Base-by-base conservation (phyloP, 2,888 invertebrate species). In the Rhimphoctona megacephalus region DNA sequence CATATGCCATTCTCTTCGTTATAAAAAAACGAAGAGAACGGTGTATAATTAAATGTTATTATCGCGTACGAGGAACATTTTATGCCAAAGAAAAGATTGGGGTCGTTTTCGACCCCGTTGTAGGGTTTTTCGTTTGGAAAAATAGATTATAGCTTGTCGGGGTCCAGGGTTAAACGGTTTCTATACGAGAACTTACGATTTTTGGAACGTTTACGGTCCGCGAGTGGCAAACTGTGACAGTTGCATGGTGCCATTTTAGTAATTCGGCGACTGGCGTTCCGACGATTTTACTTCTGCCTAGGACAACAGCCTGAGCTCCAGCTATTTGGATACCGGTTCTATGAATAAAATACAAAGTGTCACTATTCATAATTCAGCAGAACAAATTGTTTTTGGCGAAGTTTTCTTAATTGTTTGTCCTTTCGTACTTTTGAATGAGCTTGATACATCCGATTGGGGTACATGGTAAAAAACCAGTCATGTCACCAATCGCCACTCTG, bases 211-310 rank as follows among this genome's bases (percentile, higher is more conserved):
- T 96, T 92, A 96, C 96, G 0, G 99, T 99, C 95, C 97, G 97
- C 0, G 99, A 99, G 94, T 99, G 99, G 92, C 99, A 99, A 54
- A 98, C 96, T 0, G 99, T 99, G 5, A 99, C 99, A 0, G 99
- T 99, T 1, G 99, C 99, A 94, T 99, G 96, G 90, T 98, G 96
- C 99, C 99, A 99, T 94, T 98, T 98, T 54, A 99, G 96, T 46
- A 99, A 95, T 94, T 99, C 98, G 0, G 99, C 96, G 87, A 97
- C 98, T 0, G 99, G 99, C 0, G 99, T 98, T 66, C 99, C 99
- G 1, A 99, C 99, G 92, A 99, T 99, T 95, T 99, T 99, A 94
- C 99, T 99, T 90, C 99, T 96, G 0, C 99, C 99, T 61, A 99
- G 94, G 25, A 99, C 99, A 4, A 99, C 99, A 2, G 98, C 99